Evolutionary conservation across 2,888 invertebrate genomes (phyloP), one percentile per base, ranked within the genome.

Genomic region (Coleophora deauratella): DNA sequence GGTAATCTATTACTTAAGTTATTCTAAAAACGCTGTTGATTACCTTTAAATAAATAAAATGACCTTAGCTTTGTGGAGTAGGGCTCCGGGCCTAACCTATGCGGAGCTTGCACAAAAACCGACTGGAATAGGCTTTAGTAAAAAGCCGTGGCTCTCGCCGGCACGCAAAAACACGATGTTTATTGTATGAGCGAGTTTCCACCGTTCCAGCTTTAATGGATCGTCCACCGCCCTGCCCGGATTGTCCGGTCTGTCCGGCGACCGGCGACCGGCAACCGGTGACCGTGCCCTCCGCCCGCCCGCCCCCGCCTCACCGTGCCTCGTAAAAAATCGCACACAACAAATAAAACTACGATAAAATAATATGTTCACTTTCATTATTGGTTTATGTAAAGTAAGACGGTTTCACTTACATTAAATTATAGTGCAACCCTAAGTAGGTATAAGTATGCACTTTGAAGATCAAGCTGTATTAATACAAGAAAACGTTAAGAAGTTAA

Each of bases 161-260:
- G 49, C 53, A 47, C 46, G 62, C 69, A 75, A 77, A 75, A 77
- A 76, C 66, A 51, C 55, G 62, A 84, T 84, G 84, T 81, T 75
- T 84, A 84, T 84, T 84, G 80, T 76, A 84, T 84, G 84, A 84
- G 85, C 77, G 78, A 79, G 78, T 80, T 77, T 78, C 78, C 77
- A 79, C 75, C 74, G 69, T 66, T 77, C 72, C 72, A 72, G 76
- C 71, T 67, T 71, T 80, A 84, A 84, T 82, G 82, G 81, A 82
- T 77, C 73, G 72, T 64, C 58, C 62, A 52, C 54, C 38, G 45
- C 44, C 59, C n/a, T n/a, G n/a, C n/a, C n/a, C n/a, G n/a, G n/a
- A n/a, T n/a, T n/a, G n/a, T n/a, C n/a, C n/a, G n/a, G n/a, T n/a
- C n/a, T n/a, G n/a, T n/a, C n/a, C n/a, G n/a, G n/a, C n/a, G n/a